Evolutionary conservation across 2,888 invertebrate species (phyloP), one percentile per base, ranked within the genome.

Genomic region (Falcaria lacertinaria): DNA sequence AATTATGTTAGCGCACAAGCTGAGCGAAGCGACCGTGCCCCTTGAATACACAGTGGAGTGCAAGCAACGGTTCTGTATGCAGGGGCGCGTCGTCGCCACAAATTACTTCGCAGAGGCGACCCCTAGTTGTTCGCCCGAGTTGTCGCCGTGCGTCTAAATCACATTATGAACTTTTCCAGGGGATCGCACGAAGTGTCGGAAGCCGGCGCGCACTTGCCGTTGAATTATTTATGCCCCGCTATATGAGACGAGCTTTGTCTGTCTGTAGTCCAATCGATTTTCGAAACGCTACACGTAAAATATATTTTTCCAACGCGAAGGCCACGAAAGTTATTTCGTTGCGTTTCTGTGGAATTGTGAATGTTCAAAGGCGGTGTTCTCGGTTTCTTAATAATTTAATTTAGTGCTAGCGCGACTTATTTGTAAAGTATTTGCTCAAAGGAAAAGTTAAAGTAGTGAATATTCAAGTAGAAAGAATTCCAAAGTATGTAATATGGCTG

Each of bases 131-230:
- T 59, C 60, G 57, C 57, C 56, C 53, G 58, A 63, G 63, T 69
- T 64, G 57, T 57, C 61, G 50, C 56, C 41, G 45, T 44, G 61
- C 59, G 56, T 64, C 64, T 69, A 71, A 76, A 79, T 78, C 64
- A 69, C 63, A 73, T 80, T 78, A 77, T 59, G 54, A 74, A 79
- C 64, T 77, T 78, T 77, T 76, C 54, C 61, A 64, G 69, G 65
- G 62, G 65, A 57, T 47, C 50, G 43, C 42, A 41, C n/a, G 41
- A 39, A 44, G 25, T 38, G 28, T 36, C 36, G 43, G 38, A 44
- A 48, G 49, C 43, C 45, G 37, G 33, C 41, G 34, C 41, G n/a
- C 32, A 11, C 22, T 11, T 33, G 35, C 34, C 35, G 41, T 34
- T 80, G 69, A 78, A 78, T 80, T 69, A 78, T 80, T 76, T 65